These are phyloP conservation scores for Aphidoletes aphidimyza DNA, from an alignment of 2,888 invertebrate species.

Conservation along the genomic window DNA sequence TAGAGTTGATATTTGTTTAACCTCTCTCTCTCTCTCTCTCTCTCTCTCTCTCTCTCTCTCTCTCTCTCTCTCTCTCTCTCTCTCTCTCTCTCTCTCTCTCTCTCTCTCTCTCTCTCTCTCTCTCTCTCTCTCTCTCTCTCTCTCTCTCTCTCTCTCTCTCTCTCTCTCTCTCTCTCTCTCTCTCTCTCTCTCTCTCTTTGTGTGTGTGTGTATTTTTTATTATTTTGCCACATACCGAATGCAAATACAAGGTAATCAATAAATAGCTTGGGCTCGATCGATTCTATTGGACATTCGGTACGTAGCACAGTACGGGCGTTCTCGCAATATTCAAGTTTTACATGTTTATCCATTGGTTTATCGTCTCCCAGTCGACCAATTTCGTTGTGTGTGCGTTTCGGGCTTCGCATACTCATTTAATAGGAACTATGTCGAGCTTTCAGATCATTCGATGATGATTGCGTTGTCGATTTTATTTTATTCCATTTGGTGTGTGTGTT, in stretches of 20 bases:
- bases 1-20: neutral
- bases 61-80: too few relatives aligned
- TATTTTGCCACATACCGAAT: neutral
- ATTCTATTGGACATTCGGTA: slow-evolving; percentile 32
- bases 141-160: too few relatives aligned
- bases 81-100: too few relatives aligned
- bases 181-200: too few relatives aligned
- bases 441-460: neutral
- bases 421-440: slow-evolving; percentile 47
- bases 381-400: neutral
- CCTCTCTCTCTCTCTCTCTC: too few relatives aligned
- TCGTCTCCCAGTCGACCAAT: neutral
- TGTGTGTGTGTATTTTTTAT: too few relatives aligned
- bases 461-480: slow-evolving; percentile 27
- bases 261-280: slow-evolving; percentile 26
- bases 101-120: too few relatives aligned
- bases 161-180: too few relatives aligned
- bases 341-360: neutral
- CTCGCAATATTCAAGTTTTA: neutral
- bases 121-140: too few relatives aligned
- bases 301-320: neutral
- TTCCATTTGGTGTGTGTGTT: neutral
- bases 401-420: slow-evolving; percentile 5
- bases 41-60: neutral
- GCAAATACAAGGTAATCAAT: slow-evolving; percentile 19